Evolutionary conservation across 1,140 invertebrate genomes (phyloP), one percentile per base, ranked within the genome.

Genomic region (Rhyacophila brunnea): DNA sequence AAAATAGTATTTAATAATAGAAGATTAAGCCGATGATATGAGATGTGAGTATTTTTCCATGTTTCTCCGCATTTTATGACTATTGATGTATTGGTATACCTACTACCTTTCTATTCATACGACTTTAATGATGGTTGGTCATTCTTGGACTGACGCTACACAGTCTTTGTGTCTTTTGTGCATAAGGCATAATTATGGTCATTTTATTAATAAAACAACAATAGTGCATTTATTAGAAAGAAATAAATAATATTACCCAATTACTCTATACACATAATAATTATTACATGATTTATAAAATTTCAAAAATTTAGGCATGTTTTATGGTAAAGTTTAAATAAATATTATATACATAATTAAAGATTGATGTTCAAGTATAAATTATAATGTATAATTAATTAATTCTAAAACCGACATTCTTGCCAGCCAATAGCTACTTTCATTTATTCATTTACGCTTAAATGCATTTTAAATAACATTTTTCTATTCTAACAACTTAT

Each of bases 161-260:
- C 42, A 54, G 51, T 54, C 51, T 54, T 49, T 45, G 32, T 13
- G 40, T 9, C 15, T 19, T 34, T 45, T n/a, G 23, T 32, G 23
- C 38, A n/a, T 40, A 57, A 57, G 54, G 54, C 54, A 47, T 38
- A 57, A 48, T 38, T 40, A 49, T 48, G 54, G 54, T 57, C 54
- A 14, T 46, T 14, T 46, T 14, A 18, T 6, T 46, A 34, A 54
- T 45, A 54, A 32, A 18, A 52, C 17, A 45, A 14, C 13, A 14
- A 20, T n/a, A 42, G 49, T 42, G 38, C 49, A 52, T 45, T 19
- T 28, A 28, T 28, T 5, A 28, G 23, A 28, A 28, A 28, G 23
- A 28, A 28, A 28, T 28, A 5, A 28, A 28, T 28, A 28, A 28
- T 28, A 28, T 28, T 28, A n/a, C n/a, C n/a, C n/a, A n/a, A n/a